Evolutionary conservation across 2,888 invertebrate genomes (phyloP), one percentile per base, ranked within the genome.

Genomic region (Tachina grossa): DNA sequence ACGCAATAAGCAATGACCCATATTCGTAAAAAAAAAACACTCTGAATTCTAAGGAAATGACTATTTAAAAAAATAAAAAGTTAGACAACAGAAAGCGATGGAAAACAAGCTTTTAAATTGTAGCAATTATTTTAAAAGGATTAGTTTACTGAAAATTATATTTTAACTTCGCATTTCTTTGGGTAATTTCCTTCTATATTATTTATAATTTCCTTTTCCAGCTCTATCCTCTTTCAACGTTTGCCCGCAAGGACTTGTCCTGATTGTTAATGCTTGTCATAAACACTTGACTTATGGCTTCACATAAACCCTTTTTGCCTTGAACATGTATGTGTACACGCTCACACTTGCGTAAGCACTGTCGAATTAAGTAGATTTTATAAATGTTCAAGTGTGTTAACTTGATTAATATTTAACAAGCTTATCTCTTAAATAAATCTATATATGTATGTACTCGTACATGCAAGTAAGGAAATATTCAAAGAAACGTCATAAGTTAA

Each of bases 211-310:
- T 69, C 22, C 3, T 43, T 41, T 11, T 45, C 4, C 53, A 43
- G 14, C 14, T 51, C 11, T n/a, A 14, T 31, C 1, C 16, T 2
- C 63, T 22, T 2, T 9, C 43, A 11, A 9, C 2, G 19, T n/a
- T 53, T 13, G 0, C 41, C 43, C 22, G 51, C 57, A 49, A 74
- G 47, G 43, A 68, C 43, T 61, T 78, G 74, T 41, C 74, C 39
- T 69, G 63, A 74, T 63, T 75, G 74, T 75, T 69, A 69, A 75
- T 69, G 63, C 53, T 61, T 75, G 69, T 71, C 79, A 71, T 79
- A 84, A 79, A 75, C 79, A 71, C 55, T 71, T 65, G 69, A 51
- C 75, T 68, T 72, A 45, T 72, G 59, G 59, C 51, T 72, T 72
- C 57, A 43, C 43, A 47, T 55, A 11, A 71, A 8, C 71, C 53